phyloP scores from a whole-genome alignment of 2,888 invertebrate genomes.

The Melieria picta region DNA sequence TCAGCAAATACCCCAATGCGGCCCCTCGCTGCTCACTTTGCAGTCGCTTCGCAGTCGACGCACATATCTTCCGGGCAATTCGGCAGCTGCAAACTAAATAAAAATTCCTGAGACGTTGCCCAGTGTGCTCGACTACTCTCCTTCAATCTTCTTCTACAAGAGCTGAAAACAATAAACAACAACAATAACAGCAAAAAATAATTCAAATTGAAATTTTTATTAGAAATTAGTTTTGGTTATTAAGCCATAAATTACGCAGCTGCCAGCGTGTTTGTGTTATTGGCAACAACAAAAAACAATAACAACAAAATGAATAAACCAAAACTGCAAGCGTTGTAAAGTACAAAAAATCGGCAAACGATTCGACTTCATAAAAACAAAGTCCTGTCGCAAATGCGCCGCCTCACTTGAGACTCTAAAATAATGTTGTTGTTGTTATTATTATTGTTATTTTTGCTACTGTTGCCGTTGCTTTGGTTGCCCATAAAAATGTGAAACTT shows the following conservation, averaged over 20 bases:
- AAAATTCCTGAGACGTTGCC: too few species aligned
- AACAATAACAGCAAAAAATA: neutral
- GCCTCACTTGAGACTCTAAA: neutral
- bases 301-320: neutral
- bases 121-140: too few species aligned
- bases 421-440: neutral
- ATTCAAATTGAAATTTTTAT: slow-evolving; percentile 19
- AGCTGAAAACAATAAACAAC: too few species aligned
- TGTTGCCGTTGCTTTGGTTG: neutral
- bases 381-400: neutral
- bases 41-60: too few species aligned
- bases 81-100: too few species aligned
- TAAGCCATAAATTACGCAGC: slow-evolving; percentile 9
- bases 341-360: neutral
- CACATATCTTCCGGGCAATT: too few species aligned
- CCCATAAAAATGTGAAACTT: slow-evolving; percentile 23
- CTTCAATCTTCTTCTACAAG: too few species aligned
- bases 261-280: slow-evolving; percentile 1
- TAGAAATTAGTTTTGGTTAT: slow-evolving; percentile 14
- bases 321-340: neutral
- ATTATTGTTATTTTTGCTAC: neutral
- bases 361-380: neutral
- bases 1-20: too few species aligned
- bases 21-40: too few species aligned
- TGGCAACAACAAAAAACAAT: slow-evolving; percentile 1